Conservation (phyloP, 2,888 invertebrate species). For the Heliconius charithonia region DNA sequence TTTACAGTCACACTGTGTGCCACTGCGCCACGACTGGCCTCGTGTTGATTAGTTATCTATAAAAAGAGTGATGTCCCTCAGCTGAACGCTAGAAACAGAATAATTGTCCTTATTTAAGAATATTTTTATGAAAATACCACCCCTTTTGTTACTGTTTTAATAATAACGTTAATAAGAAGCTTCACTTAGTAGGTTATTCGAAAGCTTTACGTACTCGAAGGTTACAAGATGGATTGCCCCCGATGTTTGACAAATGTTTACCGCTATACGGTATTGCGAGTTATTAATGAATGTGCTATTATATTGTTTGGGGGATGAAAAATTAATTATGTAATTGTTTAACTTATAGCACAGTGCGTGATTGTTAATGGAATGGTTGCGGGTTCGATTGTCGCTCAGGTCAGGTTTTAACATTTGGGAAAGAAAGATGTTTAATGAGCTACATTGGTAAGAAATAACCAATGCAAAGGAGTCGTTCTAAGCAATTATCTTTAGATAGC, state of each 20-base stretch:
- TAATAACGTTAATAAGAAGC: background rate
- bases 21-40: too few species aligned
- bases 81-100: too few species aligned
- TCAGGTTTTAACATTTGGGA: background rate
- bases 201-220: slow-evolving; percentile 4
- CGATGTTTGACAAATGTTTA: slow-evolving; percentile 8
- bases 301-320: background rate
- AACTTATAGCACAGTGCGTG: background rate
- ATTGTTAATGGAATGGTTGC: background rate
- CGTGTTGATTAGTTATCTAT: too few species aligned
- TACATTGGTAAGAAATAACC: too few species aligned
- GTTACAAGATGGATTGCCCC: slow-evolving; percentile 4
- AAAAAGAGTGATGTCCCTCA: too few species aligned
- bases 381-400: background rate
- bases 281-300: slow-evolving; percentile 8
- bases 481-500: background rate
- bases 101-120: too few species aligned
- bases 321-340: background rate
- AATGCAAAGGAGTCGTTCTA: too few species aligned
- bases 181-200: background rate
- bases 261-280: slow-evolving; percentile 3
- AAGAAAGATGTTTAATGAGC: too few species aligned
- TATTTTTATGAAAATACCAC: too few species aligned
- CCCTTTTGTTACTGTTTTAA: background rate
- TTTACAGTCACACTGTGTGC: too few species aligned